Evolutionary conservation across 2,797 vertebrate genomes (phyloP), one percentile per base, ranked within the genome.

Genomic region (Phoxinus dragarum): DNA sequence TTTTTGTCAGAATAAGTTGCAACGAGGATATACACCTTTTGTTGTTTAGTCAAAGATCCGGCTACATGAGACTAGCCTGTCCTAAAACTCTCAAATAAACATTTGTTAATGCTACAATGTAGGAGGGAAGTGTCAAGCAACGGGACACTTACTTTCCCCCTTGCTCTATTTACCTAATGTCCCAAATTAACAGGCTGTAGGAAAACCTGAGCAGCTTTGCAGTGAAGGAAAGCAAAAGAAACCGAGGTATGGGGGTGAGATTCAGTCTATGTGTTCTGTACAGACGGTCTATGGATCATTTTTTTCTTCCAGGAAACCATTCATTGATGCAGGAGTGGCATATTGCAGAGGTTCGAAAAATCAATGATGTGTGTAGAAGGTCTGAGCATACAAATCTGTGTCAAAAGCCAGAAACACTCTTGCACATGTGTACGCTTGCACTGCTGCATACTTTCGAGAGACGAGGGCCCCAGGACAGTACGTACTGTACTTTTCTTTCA

Each of bases 251-350:
- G 19, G 69, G 19, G 74, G 11, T 19, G 66, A 34, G 19, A 81
- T 34, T 81, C 36, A 77, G 38, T 78, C 17, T 47, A 23, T 36
- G 81, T 83, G 6, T 31, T 52, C 8, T 27, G 14, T 16, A 54
- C 36, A 69, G 38, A 78, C 44, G 1, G 42, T 23, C 9, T 91
- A 88, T 90, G 86, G 88, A 74, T 80, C 4, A 61, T n/a, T 68
- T 68, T 88, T 73, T 93, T 90, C 91, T 91, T 89, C 89, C 91
- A 93, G 91, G 92, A 94, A 94, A 87, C 88, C 88, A 27, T 89
- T 84, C 84, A 89, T 87, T 64, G 85, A 40, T 84, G 90, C 81
- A 75, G 88, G 27, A 83, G 87, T 1, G 71, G 89, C 85, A 88
- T 91, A 92, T 61, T 86, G 86, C 86, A 71, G 34, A 84, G 27